Base-by-base conservation (phyloP, 1,140 invertebrate species). In the Lordiphosa collinella region DNA sequence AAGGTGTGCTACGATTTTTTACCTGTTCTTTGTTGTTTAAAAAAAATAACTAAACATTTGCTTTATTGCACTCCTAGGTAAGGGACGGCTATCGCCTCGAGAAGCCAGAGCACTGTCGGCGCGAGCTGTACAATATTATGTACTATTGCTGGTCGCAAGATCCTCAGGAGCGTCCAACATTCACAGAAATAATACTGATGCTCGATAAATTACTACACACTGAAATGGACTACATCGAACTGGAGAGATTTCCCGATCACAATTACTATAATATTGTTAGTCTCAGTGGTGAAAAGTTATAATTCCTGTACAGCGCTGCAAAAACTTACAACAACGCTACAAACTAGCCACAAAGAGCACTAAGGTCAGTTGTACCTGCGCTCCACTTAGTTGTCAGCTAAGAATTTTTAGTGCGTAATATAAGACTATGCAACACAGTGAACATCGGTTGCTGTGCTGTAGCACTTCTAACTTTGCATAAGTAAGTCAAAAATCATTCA, bases 121-220 rank as follows among this genome's bases (percentile, higher is more conserved):
- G 95, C 1, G 96, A 97, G 78, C 91, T 97, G 1, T 97, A 97
- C 89, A 97, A 97, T 71, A 96, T 97, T 36, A 97, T 97, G 96
- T 97, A 95, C 84, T 97, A 97, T 79, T 97, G 96, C 80, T 97
- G 96, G 96, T 94, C 96, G 54, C 93, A 94, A 16, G 93, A 96
- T 79, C 92, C 95, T 1, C 92, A 92, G 9, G 91, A 94, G 32
- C 89, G 96, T 49, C 96, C 96, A 0, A 92, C 93, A 6, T 97
- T 97, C 11, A 58, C 90, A 1, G 96, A 97, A 88, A 92, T 96
- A 9, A 93, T 96, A 1, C 90, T 91, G 25, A 91, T 96, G 68
- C 90, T 97, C 2, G 96, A 97, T 79, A 93, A 94, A 55, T 90
- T 98, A 8, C 88, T 98, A 5, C 92, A 96, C 65, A 94, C 95